phyloP scores from a whole-genome alignment of 2,888 invertebrate genomes.

The Ypsolopha sequella region DNA sequence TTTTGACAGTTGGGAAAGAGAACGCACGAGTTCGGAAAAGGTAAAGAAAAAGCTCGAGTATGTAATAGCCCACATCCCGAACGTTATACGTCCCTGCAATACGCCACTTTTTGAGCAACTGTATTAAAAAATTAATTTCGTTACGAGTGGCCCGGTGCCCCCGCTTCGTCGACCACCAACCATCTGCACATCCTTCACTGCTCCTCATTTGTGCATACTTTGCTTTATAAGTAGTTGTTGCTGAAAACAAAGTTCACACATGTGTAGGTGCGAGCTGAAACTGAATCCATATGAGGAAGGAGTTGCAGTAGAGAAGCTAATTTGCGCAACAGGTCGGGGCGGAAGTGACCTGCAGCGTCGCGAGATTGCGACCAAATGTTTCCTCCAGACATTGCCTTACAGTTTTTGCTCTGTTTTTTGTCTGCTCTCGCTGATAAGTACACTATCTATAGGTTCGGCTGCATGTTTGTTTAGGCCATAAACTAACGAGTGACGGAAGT shows the following conservation, averaged over 20 bases:
- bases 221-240: too few relatives aligned
- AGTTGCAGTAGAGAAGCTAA: slow-evolving; percentile 22
- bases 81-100: too few relatives aligned
- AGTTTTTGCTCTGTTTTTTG: slow-evolving; percentile 61
- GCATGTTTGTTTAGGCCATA: slow-evolving; percentile 58
- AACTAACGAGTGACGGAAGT: slow-evolving; percentile 54
- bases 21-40: too few relatives aligned
- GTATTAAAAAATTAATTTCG: slow-evolving; percentile 69
- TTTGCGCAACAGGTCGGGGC: slow-evolving; percentile 71
- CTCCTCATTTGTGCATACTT: not conserved
- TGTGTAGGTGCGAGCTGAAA: not conserved
- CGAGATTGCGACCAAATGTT: slow-evolving; percentile 69
- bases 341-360: slow-evolving; percentile 65
- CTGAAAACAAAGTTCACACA: too few relatives aligned
- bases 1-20: too few relatives aligned
- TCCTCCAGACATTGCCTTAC: slow-evolving; percentile 53
- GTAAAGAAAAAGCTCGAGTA: too few relatives aligned
- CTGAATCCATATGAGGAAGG: not conserved
- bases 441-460: slow-evolving; percentile 63
- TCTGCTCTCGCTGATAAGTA: slow-evolving; percentile 53
- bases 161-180: not conserved
- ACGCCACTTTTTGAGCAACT: too few relatives aligned
- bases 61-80: too few relatives aligned
- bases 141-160: slow-evolving; percentile 49
- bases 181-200: not conserved